phyloP scores from a whole-genome alignment of 2,113 vertebrate genomes.

The Indicator maculatus region DNA sequence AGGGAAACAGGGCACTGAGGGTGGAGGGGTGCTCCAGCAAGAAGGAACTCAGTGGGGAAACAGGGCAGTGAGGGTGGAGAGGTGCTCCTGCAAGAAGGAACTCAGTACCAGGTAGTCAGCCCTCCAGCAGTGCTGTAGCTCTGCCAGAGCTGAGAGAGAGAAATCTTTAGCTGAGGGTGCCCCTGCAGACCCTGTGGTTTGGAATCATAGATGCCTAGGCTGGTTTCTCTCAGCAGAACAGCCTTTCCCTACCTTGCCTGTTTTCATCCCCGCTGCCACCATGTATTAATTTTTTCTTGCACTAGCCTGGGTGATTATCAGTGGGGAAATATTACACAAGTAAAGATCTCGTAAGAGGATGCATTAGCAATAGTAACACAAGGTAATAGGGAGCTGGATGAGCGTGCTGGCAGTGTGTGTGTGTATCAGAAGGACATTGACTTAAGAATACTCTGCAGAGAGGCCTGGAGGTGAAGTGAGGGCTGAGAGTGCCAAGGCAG shows the following conservation, averaged over 20 bases:
- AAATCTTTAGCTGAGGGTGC: background rate
- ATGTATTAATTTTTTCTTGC: background rate
- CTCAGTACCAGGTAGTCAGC: accelerated
- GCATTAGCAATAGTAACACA: background rate
- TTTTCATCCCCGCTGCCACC: background rate
- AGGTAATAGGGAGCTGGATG: background rate
- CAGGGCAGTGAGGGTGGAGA: background rate
- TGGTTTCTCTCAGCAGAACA: background rate
- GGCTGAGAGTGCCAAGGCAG: background rate
- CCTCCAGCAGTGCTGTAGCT: background rate
- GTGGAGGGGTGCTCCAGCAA: background rate
- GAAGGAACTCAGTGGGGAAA: background rate
- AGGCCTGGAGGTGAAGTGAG: background rate
- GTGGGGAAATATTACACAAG: background rate
- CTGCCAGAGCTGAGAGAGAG: background rate
- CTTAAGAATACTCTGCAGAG: background rate
- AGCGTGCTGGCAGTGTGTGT: accelerated
- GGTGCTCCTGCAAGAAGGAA: background rate
- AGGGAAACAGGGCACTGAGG: background rate
- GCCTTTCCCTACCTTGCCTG: background rate
- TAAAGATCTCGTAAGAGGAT: background rate
- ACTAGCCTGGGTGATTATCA: background rate
- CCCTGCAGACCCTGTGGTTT: background rate
- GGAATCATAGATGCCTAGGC: background rate
- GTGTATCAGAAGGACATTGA: background rate